Evolutionary conservation across 92 coral and sea anemone species (phyloP).

Genomic region (Hydrozoanthus gracilis): DNA sequence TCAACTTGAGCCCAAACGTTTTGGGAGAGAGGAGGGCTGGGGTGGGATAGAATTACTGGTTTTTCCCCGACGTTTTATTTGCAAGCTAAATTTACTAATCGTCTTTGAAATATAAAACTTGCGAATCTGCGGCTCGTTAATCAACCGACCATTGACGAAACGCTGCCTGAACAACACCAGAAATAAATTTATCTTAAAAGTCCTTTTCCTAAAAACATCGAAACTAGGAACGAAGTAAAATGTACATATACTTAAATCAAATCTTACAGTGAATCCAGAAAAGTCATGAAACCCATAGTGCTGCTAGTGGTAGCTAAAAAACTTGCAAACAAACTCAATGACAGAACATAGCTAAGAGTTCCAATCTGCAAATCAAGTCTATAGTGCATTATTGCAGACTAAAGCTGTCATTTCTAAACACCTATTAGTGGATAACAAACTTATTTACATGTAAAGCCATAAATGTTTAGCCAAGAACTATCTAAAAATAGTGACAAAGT

Average conservation of each 20-base stretch:
- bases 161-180: neutral
- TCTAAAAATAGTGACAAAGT: neutral
- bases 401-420: constrained; percentile 12
- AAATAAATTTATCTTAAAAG: constrained; percentile 13
- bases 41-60: too few relatives aligned
- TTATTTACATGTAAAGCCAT: constrained; percentile 17
- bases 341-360: constrained; percentile 1
- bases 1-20: too few relatives aligned
- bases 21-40: too few relatives aligned
- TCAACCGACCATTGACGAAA: neutral
- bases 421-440: neutral
- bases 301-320: constrained; percentile 1
- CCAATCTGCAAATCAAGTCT: too few relatives aligned
- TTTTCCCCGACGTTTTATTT: neutral
- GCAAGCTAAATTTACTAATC: neutral
- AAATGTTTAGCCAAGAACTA: constrained; percentile 13
- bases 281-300: constrained; percentile 25
- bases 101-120: neutral
- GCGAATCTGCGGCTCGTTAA: constrained; percentile 9
- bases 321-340: constrained; percentile 4
- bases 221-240: constrained; percentile 16
- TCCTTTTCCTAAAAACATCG: constrained; percentile 7
- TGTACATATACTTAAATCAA: too few relatives aligned
- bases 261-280: neutral
- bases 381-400: too few relatives aligned